Evolutionary conservation across 2,113 vertebrate genomes (phyloP).

Genomic region (Fulmarus glacialis): DNA sequence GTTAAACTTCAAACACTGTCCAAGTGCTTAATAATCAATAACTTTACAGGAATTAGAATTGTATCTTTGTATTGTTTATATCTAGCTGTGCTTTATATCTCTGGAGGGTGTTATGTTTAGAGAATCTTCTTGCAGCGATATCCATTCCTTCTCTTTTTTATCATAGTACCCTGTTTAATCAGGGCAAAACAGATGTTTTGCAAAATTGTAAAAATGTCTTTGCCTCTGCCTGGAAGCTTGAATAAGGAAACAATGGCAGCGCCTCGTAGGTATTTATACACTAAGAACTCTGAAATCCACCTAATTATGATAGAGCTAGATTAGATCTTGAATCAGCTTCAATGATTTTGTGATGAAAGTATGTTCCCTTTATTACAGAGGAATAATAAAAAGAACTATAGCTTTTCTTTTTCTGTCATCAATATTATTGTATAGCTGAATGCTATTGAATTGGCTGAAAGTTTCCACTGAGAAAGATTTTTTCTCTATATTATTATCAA

Average conservation of each 20-base stretch:
- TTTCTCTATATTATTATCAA: neutral
- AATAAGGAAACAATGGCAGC: neutral
- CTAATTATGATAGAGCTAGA: neutral
- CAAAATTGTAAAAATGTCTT: neutral
- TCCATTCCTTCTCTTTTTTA: neutral
- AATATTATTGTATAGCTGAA: neutral
- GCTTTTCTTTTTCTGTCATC: neutral
- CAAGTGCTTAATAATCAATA: neutral
- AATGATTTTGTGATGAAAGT: conserved; percentile 23
- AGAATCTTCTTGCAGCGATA: neutral
- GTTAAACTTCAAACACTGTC: neutral
- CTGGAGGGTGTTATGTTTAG: neutral
- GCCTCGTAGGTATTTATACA: neutral
- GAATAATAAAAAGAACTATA: neutral
- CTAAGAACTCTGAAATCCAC: neutral
- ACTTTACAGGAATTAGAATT: neutral
- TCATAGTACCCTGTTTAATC: neutral
- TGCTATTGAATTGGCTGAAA: neutral
- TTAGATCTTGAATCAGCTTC: conserved; percentile 21
- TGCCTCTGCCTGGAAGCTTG: neutral
- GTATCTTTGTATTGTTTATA: neutral
- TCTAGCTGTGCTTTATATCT: neutral
- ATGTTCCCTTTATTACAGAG: neutral
- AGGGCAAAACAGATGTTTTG: neutral
- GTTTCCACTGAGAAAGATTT: neutral